These are phyloP conservation scores for Alosa sapidissima DNA, from an alignment of 2,797 vertebrate genomes.

Conservation along the genomic window DNA sequence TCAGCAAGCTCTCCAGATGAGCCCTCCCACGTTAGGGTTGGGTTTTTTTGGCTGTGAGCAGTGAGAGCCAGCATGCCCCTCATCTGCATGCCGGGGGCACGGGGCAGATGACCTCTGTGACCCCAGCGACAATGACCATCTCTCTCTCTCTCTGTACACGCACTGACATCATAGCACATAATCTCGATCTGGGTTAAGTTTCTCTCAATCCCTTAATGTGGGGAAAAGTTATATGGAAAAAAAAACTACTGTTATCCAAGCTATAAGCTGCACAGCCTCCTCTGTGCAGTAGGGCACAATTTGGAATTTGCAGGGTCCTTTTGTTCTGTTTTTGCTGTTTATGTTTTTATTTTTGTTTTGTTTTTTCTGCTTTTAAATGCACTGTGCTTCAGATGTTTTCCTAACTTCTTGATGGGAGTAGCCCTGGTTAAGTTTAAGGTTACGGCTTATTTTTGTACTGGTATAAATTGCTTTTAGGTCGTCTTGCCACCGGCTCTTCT, in stretches of 20 bases:
- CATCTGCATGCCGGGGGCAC: not conserved
- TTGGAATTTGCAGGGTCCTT: slow-evolving; percentile 42
- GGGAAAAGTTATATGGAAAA: slow-evolving; percentile 3
- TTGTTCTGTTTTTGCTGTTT: slow-evolving; percentile 37
- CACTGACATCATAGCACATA: slow-evolving; percentile 21
- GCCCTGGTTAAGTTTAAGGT: slow-evolving; percentile 31
- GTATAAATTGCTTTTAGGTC: slow-evolving; percentile 27
- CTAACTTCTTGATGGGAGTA: slow-evolving; percentile 25
- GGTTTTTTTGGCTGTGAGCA: not conserved
- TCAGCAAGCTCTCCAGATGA: slow-evolving; percentile 91
- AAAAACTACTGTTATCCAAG: slow-evolving; percentile 48
- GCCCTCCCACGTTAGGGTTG: not conserved
- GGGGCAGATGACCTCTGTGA: not conserved
- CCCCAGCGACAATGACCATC: not conserved
- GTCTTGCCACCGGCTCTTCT: slow-evolving; percentile 27
- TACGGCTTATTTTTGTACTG: slow-evolving; percentile 26
- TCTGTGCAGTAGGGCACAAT: slow-evolving; percentile 28
- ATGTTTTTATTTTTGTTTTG: slow-evolving; percentile 13
- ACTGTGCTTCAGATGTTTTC: slow-evolving; percentile 40
- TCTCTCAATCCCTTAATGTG: slow-evolving; percentile 21
- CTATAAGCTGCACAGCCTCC: slow-evolving; percentile 32
- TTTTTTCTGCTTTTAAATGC: slow-evolving; percentile 29
- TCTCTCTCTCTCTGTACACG: not conserved
- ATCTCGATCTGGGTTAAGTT: slow-evolving; percentile 22
- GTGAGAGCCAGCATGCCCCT: not conserved